Evolutionary conservation across 2,888 invertebrate species (phyloP), one percentile per base, ranked within the genome.

Genomic region (Aspidiotus destructor): DNA sequence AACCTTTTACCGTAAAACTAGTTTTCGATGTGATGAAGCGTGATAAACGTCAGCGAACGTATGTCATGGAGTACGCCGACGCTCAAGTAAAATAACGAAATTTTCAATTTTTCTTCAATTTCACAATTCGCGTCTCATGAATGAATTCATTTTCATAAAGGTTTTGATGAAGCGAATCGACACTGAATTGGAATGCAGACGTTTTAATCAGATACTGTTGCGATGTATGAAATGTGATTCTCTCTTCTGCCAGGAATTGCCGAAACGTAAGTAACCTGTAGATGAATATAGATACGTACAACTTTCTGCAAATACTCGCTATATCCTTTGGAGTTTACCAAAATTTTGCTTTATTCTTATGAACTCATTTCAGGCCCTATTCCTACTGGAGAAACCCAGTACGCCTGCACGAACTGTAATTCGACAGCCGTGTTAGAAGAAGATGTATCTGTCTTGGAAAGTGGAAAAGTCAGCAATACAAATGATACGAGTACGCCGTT

Each of bases 171-270:
- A 54, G 8, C 41, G 44, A 65, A 17, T 65, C 9, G 54, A 58
- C 48, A 58, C 44, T 41, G 68, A 53, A 40, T 48, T 68, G 28
- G 28, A 52, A 41, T 71, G 72, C 13, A 69, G 73, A 64, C 69
- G 67, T 11, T 78, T 81, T 76, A 81, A 80, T 70, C 79, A 82
- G 73, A 78, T 76, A 41, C 75, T 80, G 5, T 83, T 80, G 74
- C 78, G 78, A 72, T 86, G 86, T 74, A 81, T 86, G 74, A 85
- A 83, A 74, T 86, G 86, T 73, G 80, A 81, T 5, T 79, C 82
- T 10, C 80, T 83, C 71, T 86, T 86, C 75, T 81, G 81, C 2
- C 79, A 79, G 70, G 82, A 84, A 72, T 76, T 73, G 2, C 54
- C 15, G 61, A 55, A 48, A 68, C 52, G 53, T 17, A 44, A 67